Conservation (phyloP, 2,888 invertebrate species). For the Odontomyia ornata region DNA sequence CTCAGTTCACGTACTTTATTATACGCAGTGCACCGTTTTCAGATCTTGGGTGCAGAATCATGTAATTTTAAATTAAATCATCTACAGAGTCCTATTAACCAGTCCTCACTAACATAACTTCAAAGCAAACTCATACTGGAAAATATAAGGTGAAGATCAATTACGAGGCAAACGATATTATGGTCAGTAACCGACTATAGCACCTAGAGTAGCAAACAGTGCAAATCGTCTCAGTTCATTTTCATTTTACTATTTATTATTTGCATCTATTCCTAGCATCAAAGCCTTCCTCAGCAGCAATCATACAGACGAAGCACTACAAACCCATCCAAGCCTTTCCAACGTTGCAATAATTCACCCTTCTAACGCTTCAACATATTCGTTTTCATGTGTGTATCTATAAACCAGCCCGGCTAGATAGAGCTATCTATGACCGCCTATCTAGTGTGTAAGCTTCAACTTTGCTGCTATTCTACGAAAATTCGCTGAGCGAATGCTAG, state of each 20-base stretch:
- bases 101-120: too few relatives aligned
- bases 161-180: conserved; percentile 37
- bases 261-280: conserved; percentile 29
- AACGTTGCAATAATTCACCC: conserved; percentile 36
- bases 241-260: not conserved
- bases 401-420: not conserved
- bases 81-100: too few relatives aligned
- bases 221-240: not conserved
- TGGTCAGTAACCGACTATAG: conserved; percentile 11
- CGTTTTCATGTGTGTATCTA: not conserved
- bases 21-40: too few relatives aligned
- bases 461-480: not conserved
- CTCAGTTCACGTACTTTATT: too few relatives aligned
- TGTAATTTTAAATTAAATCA: too few relatives aligned
- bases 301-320: too few relatives aligned
- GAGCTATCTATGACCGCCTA: not conserved
- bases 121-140: too few relatives aligned
- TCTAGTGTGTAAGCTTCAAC: not conserved
- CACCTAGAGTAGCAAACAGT: not conserved
- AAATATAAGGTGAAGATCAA: conserved; percentile 44
- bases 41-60: too few relatives aligned
- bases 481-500: conserved; percentile 4
- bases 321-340: not conserved
- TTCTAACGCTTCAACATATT: not conserved
- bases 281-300: not conserved